Percentiles rank a stretch among this genome's conserved stretches.
Conservation (phyloP, 1,140 invertebrate genomes). For the Holotrichia oblita region DNA sequence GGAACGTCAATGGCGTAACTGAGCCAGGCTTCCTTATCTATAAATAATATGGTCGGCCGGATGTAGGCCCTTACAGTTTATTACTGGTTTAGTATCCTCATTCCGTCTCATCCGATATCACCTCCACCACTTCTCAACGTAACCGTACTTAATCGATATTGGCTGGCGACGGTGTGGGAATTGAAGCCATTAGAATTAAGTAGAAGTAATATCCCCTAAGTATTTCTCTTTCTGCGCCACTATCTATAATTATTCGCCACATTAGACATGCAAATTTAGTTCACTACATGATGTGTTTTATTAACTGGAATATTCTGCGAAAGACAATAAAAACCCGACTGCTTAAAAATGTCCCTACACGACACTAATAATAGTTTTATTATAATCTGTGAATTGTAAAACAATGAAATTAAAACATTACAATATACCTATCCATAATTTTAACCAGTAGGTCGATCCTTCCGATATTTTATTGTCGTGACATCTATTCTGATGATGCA, state of each 20-base stretch:
- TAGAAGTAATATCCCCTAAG: constrained; percentile 31
- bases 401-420: too few species aligned
- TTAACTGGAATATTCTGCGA: too few species aligned
- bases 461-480: neutral
- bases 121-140: constrained; percentile 17
- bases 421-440: too few species aligned
- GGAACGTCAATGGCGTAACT: constrained; percentile 4
- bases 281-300: neutral
- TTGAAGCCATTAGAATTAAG: constrained; percentile 17
- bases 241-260: neutral
- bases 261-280: constrained; percentile 10
- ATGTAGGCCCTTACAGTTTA: constrained; percentile 30
- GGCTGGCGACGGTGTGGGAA: neutral
- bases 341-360: too few species aligned
- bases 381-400: too few species aligned
- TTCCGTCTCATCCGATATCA: constrained; percentile 25
- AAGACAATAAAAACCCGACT: too few species aligned
- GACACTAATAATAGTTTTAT: too few species aligned
- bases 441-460: too few species aligned
- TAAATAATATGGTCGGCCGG: constrained; percentile 18
- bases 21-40: neutral
- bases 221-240: neutral
- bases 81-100: constrained; percentile 26
- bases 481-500: neutral
- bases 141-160: constrained; percentile 14